phyloP scores from a whole-genome alignment of 2,797 vertebrate genomes.

The Danio choprae region DNA sequence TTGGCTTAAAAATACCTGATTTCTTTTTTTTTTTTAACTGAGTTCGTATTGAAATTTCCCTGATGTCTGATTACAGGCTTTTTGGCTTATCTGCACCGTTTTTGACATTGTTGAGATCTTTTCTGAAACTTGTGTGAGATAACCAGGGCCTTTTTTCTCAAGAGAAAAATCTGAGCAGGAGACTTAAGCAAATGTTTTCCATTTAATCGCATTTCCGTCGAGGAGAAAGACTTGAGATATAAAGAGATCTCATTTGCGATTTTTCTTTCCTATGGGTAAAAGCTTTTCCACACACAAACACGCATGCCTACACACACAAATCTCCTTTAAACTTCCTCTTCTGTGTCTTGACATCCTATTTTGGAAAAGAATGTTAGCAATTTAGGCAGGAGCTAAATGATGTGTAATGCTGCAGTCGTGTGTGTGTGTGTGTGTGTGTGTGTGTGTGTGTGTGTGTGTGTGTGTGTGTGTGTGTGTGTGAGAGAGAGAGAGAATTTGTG shows the following conservation, averaged over 20 bases:
- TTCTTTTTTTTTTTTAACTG: no score
- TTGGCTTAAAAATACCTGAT: neutral
- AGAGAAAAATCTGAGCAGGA: neutral
- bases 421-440: constrained; percentile 28
- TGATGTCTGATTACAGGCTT: neutral
- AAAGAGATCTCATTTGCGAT: constrained; percentile 41
- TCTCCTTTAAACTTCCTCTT: constrained; percentile 37
- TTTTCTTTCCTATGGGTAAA: constrained; percentile 26
- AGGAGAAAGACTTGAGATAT: constrained; percentile 30
- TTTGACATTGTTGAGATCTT: neutral
- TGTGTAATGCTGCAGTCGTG: constrained; percentile 61
- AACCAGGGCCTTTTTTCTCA: neutral
- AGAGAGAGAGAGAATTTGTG: no score
- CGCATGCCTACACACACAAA: constrained; percentile 13
- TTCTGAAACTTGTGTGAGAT: neutral
- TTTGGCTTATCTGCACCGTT: neutral
- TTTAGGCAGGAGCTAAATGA: constrained; percentile 66
- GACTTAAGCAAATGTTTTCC: constrained; percentile 17
- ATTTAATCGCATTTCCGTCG: constrained; percentile 19
- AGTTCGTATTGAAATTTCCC: neutral
- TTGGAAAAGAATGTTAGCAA: constrained; percentile 47
- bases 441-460: constrained; percentile 35
- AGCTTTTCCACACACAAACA: constrained; percentile 13
- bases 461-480: constrained; percentile 33
- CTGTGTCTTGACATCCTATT: constrained; percentile 46